Conservation (phyloP, 2,113 vertebrate species). For the Zosterops pallidus region DNA sequence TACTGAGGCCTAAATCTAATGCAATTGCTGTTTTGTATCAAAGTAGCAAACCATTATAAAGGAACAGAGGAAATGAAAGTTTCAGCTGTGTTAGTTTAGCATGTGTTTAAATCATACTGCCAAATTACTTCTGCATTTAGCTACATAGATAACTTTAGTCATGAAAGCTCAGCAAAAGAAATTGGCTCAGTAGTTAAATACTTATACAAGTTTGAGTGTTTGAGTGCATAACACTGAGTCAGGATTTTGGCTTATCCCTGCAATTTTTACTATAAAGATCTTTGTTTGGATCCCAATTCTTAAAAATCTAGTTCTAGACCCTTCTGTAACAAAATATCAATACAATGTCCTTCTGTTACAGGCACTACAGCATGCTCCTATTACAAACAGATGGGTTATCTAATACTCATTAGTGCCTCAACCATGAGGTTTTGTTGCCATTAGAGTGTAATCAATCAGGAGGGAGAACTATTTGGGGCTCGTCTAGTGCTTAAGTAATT, state of each 20-base stretch:
- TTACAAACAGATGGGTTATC: conserved; percentile 69
- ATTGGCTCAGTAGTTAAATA: background rate
- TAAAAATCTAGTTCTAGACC: background rate
- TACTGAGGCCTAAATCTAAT: conserved; percentile 31
- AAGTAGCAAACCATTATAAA: conserved; percentile 59
- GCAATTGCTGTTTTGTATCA: conserved; percentile 5
- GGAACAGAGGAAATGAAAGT: conserved; percentile 57
- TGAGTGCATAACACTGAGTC: background rate
- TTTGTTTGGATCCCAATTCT: background rate
- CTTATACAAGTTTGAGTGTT: background rate
- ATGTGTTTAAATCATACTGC: conserved; percentile 34
- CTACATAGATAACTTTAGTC: background rate
- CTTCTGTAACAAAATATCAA: background rate
- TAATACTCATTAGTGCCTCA: conserved; percentile 68
- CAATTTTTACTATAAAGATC: background rate
- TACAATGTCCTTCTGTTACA: background rate
- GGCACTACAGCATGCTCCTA: background rate
- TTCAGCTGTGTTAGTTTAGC: conserved; percentile 59
- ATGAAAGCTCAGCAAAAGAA: background rate
- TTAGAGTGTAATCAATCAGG: conserved; percentile 68
- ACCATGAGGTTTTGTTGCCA: conserved; percentile 67
- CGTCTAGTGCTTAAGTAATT: conserved; percentile 51
- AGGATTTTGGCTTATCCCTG: background rate
- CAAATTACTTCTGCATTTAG: background rate
- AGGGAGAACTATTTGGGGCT: conserved; percentile 68